Base-by-base conservation (phyloP, 1,140 invertebrate genomes). In the Eulimnadia texana region DNA sequence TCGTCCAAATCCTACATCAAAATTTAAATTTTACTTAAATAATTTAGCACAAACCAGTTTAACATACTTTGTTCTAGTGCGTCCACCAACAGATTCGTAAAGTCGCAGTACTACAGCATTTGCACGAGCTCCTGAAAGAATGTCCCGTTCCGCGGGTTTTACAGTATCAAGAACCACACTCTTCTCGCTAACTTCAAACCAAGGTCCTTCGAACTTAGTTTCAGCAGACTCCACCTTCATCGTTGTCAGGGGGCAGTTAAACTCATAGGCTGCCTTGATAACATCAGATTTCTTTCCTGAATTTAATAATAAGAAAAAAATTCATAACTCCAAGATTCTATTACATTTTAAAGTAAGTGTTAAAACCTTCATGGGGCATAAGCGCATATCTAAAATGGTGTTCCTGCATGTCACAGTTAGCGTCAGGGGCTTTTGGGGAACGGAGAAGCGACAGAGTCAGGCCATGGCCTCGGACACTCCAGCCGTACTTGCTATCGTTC, bases 401-500 rank as follows among this genome's bases (percentile, higher is more conserved):
- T 3, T 66, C 67, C 22, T 75, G 73, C 72, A 78, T 79, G 66
- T 79, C 78, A 53, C 76, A 75, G 6, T 69, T 68, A 0, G 66
- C 67, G 67, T 79, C 78, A 13, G 78, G 78, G 29, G 71, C 68
- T 67, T 79, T 79, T 0, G 78, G 72, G 10, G 78, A 73, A 13
- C 75, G 66, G 24, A 79, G 66, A 65, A 79, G 65, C 1, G 78
- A 79, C 6, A 79, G 68, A 22, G 72, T 66, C 42, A 79, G 69
- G 19, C 70, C 68, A 53, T 73, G 73, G 22, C 73, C 73, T 13
- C 72, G 67, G 16, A 73, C 71, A 13, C 75, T 72, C 69, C 74
- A 77, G 16, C 78, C 78, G 69, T 79, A 79, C 63, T 79, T 79
- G 64, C 71, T 71, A 65, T 77, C 74, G 66, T 78, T 79, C n/a